A percentile compares a stretch with the other conserved stretches of the same genome.
Evolutionary conservation across 2,888 invertebrate genomes (phyloP).

Genomic region (Pristionchus mayeri): DNA sequence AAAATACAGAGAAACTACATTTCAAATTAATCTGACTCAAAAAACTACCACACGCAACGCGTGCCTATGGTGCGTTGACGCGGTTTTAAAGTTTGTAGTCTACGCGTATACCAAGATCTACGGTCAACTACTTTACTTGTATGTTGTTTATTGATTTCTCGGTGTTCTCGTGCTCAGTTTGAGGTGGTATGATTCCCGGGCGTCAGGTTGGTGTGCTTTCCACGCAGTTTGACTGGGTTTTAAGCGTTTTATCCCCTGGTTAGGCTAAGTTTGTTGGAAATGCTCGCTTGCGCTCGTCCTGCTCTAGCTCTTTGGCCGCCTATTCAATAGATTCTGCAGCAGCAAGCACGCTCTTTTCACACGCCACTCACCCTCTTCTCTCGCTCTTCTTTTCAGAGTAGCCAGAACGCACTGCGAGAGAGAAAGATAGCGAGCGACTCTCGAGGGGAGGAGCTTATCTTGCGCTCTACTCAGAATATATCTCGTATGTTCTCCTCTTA

Average conservation of each 20-base stretch:
- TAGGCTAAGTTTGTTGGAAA: neutral
- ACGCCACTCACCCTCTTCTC: neutral
- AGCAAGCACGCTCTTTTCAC: neutral
- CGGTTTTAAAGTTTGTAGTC: constrained; percentile 30
- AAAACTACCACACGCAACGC: neutral
- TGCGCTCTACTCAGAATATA: neutral
- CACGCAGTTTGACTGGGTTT: neutral
- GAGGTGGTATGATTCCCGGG: neutral
- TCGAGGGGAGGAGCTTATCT: constrained; percentile 23
- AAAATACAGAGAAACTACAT: neutral
- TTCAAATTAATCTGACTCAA: neutral
- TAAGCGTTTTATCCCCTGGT: neutral
- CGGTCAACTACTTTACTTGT: neutral
- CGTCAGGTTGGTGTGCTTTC: neutral
- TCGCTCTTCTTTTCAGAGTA: neutral
- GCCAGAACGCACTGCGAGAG: neutral
- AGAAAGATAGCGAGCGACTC: neutral
- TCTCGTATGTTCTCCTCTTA: neutral
- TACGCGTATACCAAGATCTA: neutral
- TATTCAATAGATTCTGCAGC: constrained; percentile 2
- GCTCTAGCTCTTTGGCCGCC: neutral
- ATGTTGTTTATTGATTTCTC: neutral
- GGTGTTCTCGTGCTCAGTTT: neutral
- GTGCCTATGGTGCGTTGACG: neutral
- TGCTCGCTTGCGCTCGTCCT: neutral